Percentiles rank a stretch among this genome's conserved stretches.
Conservation (phyloP, 2,888 invertebrate genomes). For the Rotaria sp. region DNA sequence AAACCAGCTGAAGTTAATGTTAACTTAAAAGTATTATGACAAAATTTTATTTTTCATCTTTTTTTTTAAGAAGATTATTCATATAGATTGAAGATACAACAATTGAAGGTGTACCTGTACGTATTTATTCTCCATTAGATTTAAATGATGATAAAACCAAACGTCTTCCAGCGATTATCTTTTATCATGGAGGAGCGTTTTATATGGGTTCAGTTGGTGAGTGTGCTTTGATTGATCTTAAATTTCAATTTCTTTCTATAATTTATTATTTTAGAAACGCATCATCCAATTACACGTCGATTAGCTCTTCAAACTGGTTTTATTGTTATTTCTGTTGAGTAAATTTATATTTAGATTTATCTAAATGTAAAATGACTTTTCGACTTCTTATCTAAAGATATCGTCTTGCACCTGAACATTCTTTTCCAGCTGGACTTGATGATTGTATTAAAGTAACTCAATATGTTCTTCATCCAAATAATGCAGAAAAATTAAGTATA, state of each 20-base stretch:
- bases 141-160: neutral
- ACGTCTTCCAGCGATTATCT: neutral
- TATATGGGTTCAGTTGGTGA: neutral
- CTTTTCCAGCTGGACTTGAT: slow-evolving; percentile 30
- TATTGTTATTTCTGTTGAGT: slow-evolving; percentile 28
- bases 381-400: neutral
- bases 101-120: neutral
- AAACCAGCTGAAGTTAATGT: neutral
- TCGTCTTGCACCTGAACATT: slow-evolving; percentile 32
- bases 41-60: neutral
- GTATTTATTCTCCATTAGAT: neutral
- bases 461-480: slow-evolving; percentile 23
- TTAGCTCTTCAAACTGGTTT: neutral
- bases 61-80: neutral
- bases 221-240: neutral
- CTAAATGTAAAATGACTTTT: neutral
- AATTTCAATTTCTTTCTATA: neutral
- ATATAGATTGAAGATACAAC: neutral
- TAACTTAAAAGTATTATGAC: neutral
- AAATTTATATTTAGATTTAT: neutral
- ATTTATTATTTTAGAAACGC: neutral
- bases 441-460: slow-evolving; percentile 30
- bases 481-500: slow-evolving; percentile 24
- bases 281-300: neutral
- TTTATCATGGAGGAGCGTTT: slow-evolving; percentile 29